Evolutionary conservation across 2,113 vertebrate genomes (phyloP), one percentile per base, ranked within the genome.

Genomic region (Leucoraja erinaceus): DNA sequence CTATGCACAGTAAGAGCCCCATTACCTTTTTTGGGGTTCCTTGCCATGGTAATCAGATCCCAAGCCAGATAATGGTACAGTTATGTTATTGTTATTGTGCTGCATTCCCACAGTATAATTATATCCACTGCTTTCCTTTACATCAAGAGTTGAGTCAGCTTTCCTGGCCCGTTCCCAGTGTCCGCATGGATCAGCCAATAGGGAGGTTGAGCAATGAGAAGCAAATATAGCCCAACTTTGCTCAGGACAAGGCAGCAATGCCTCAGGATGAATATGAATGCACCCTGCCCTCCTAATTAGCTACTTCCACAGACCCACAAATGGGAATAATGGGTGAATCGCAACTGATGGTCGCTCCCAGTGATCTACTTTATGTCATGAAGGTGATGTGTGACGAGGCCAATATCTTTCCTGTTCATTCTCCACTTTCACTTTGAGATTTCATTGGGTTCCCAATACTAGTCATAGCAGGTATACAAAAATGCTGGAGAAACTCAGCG

Each of bases 101-200:
- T 72, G 90, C 68, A 91, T 91, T 91, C 90, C 90, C 90, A 91
- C 90, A 91, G 66, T 91, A 54, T 91, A 91, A 91, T 91, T 91
- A 91, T 72, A 91, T 54, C 66, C 90, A 91, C 66, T 54, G 90
- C 90, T 91, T 91, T 91, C 90, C 90, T 74, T 91, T 91, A 91
- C 90, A 91, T 33, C 90, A 47, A 91, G 31, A 72, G 66, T 66
- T 91, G 90, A 91, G 90, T 91, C 90, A 74, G 66, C 90, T 0
- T 38, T 28, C 38, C 70, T 91, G 90, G 68, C 90, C 5, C 63
- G 31, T 54, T 91, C 66, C 90, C 90, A 91, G 90, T 54, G 59
- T 88, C 83, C 16, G 28, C 16, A 16, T 66, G 59, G 83, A 74
- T 72, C 68, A 74, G 90, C 33, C 66, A 90, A 70, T n/a, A 28